phyloP scores from a whole-genome alignment of 2,888 invertebrate genomes.

The Sepiola atlantica region DNA sequence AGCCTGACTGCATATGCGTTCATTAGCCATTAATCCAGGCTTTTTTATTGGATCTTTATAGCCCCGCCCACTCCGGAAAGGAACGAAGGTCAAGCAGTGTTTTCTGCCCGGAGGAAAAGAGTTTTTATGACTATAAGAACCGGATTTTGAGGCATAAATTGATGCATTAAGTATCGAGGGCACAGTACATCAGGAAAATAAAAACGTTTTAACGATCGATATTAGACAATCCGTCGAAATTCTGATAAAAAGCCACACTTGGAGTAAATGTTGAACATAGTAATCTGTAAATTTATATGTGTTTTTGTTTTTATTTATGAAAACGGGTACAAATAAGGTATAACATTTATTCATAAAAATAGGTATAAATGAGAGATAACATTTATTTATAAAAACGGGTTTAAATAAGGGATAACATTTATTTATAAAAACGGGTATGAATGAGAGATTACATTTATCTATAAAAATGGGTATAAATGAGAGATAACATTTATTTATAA shows the following conservation, averaged over 20 bases:
- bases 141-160: not conserved
- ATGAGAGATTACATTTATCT: no score
- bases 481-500: no score
- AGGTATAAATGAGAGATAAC: no score
- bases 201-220: not conserved
- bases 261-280: no score
- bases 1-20: not conserved
- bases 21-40: not conserved
- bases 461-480: no score
- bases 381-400: no score
- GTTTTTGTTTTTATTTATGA: no score
- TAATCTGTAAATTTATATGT: no score
- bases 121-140: not conserved
- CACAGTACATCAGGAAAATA: not conserved
- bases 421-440: no score
- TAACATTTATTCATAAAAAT: no score
- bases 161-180: not conserved
- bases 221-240: not conserved
- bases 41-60: not conserved
- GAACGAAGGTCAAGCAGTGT: not conserved
- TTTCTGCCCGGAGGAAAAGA: not conserved
- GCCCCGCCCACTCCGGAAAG: not conserved
- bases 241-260: not conserved
- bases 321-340: no score
- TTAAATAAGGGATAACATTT: no score